Evolutionary conservation across 2,113 vertebrate genomes (phyloP), one percentile per base, ranked within the genome.

Genomic region (Hoplias malabaricus): DNA sequence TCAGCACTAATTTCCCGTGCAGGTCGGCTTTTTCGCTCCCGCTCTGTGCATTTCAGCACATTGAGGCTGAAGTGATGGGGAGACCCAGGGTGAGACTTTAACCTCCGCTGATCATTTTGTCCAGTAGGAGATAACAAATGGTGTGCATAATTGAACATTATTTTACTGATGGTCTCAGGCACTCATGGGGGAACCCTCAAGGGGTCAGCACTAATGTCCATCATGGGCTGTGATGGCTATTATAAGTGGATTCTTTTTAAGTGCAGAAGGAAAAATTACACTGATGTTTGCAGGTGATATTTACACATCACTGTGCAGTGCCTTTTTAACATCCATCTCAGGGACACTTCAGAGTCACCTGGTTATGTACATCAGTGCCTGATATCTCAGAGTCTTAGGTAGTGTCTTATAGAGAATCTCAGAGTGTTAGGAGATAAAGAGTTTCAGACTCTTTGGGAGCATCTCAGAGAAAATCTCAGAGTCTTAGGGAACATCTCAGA

Each of bases 31-130:
- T 92, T 93, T 89, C 88, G n/a, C 93, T 85, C 87, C 92, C 91
- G 95, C 93, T 95, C 95, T 95, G 86, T 92, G 91, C 92, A 92
- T 95, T 94, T 95, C 90, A 94, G 93, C 94, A 93, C 94, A 93
- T 87, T 96, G 94, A 96, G 96, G 95, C 82, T 94, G 90, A 95
- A 96, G 93, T 96, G 95, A 97, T 96, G 92, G 93, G 94, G 91
- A 93, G 90, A 94, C 90, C 91, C 90, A 91, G 87, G 72, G 87
- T 93, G 93, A 88, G 84, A 83, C 90, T 92, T 92, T 93, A 91
- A 96, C 94, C 93, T 92, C 86, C 87, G 88, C 82, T 93, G 91
- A 90, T 93, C 90, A 93, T 95, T 92, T 92, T 91, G 88, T 88
- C 92, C 92, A 90, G 91, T 87, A 86, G 90, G 89, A 86, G 77